A percentile compares a stretch with the other conserved stretches of the same genome.
These are phyloP conservation scores for Micronycteris hirsuta DNA, from an alignment of 2,113 vertebrate genomes.

Conservation along the genomic window DNA sequence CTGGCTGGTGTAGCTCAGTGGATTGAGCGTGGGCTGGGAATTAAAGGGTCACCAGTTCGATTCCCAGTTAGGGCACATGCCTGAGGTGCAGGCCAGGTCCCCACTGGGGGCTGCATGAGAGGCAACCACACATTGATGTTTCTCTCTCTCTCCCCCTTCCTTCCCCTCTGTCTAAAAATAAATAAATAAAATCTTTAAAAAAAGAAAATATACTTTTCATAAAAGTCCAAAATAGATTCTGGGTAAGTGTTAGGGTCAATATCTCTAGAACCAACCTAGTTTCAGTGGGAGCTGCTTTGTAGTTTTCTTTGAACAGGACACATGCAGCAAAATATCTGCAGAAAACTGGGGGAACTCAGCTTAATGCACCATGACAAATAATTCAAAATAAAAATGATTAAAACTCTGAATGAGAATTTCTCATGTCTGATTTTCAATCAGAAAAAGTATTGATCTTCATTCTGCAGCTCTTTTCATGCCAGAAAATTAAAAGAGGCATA, in stretches of 20 bases:
- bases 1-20: too few species aligned
- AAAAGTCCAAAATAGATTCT: not conserved
- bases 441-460: not conserved
- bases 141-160: too few species aligned
- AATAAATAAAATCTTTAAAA: too few species aligned
- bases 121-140: too few species aligned
- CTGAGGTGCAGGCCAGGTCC: too few species aligned
- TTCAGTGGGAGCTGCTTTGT: not conserved
- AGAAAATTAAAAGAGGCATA: not conserved
- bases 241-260: too few species aligned
- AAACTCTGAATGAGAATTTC: not conserved
- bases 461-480: not conserved
- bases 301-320: not conserved
- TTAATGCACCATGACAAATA: not conserved
- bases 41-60: too few species aligned
- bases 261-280: not conserved
- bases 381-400: not conserved
- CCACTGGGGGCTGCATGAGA: too few species aligned
- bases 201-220: not conserved
- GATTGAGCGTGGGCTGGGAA: too few species aligned
- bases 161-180: too few species aligned
- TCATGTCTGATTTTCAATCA: not conserved
- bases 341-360: not conserved
- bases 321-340: not conserved
- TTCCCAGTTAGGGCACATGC: too few species aligned